Evolutionary conservation across 2,113 vertebrate genomes (phyloP), one percentile per base, ranked within the genome.

Genomic region (Anoura caudifer): DNA sequence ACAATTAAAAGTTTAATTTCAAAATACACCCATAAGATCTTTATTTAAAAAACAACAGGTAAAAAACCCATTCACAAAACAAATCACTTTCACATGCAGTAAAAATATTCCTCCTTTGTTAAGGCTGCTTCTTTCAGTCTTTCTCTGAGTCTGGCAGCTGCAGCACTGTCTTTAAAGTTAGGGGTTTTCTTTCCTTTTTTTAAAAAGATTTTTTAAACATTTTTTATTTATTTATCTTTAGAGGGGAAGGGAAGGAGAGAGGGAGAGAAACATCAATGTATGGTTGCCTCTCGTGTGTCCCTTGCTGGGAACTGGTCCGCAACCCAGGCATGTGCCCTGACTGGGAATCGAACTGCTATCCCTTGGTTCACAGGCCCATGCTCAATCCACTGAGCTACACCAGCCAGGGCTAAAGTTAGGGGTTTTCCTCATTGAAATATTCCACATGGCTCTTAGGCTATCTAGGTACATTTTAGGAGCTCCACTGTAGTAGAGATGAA

Each of bases 381-480:
- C n/a, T n/a, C n/a, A n/a, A n/a, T n/a, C n/a, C n/a, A n/a, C n/a
- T n/a, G n/a, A n/a, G n/a, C n/a, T n/a, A n/a, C n/a, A n/a, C n/a
- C n/a, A n/a, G n/a, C n/a, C n/a, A n/a, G n/a, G n/a, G n/a, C n/a
- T n/a, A n/a, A n/a, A n/a, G n/a, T n/a, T n/a, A n/a, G n/a, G n/a
- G n/a, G 94, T 99, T 99, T 70, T 98, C 95, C 96, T 99, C 98
- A 0, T 98, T 99, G 19, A 4, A 99, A 95, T 99, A 99, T 98
- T 98, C 72, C 99, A 99, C 1, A 99, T 98, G 45, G 98, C 98
- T 94, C 99, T 98, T 98, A 99, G 99, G 90, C 99, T 99, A 89
- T 99, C 99, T 98, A 99, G 98, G 97, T 99, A 99, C 0, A 99
- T 99, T 91, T 99, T 99, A 97, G 91, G n/a, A 99, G 97, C 45